phyloP scores from a whole-genome alignment of 1,140 invertebrate species.

The Hylaeus anthracinus region DNA sequence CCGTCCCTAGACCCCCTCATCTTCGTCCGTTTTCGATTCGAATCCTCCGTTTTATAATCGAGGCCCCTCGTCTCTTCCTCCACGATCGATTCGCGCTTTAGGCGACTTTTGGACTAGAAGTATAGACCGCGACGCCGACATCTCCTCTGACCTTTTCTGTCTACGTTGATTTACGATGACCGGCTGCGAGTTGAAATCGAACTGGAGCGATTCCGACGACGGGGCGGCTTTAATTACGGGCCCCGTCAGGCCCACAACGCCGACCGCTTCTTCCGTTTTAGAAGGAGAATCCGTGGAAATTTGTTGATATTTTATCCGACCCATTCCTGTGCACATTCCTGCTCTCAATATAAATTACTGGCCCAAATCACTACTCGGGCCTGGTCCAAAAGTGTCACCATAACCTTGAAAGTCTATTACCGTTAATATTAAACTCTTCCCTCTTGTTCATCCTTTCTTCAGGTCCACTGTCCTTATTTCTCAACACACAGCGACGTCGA shows the following conservation, averaged over 20 bases:
- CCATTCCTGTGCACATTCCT: no score
- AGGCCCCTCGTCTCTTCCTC: neutral
- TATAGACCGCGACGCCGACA: constrained; percentile 13
- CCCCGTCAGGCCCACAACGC: constrained; percentile 2
- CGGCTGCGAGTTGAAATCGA: constrained; percentile 62
- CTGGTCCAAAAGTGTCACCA: no score
- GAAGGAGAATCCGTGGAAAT: neutral
- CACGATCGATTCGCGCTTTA: constrained; percentile 41
- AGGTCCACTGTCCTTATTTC: neutral
- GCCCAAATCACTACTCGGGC: no score
- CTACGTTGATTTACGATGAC: constrained; percentile 64
- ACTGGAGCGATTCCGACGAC: constrained; percentile 59
- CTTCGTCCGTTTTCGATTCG: constrained; percentile 6
- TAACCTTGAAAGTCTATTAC: no score
- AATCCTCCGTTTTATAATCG: constrained; percentile 25
- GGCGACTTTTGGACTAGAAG: constrained; percentile 22
- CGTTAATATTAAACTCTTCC: no score
- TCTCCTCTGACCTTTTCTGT: constrained; percentile 57
- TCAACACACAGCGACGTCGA: neutral
- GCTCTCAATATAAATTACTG: no score
- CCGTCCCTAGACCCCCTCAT: neutral
- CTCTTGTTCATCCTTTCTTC: no score
- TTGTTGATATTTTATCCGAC: no score
- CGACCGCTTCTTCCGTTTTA: neutral
- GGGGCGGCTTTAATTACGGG: constrained; percentile 62